Conservation (phyloP, 2,797 vertebrate species). For the Octomys mimax region DNA sequence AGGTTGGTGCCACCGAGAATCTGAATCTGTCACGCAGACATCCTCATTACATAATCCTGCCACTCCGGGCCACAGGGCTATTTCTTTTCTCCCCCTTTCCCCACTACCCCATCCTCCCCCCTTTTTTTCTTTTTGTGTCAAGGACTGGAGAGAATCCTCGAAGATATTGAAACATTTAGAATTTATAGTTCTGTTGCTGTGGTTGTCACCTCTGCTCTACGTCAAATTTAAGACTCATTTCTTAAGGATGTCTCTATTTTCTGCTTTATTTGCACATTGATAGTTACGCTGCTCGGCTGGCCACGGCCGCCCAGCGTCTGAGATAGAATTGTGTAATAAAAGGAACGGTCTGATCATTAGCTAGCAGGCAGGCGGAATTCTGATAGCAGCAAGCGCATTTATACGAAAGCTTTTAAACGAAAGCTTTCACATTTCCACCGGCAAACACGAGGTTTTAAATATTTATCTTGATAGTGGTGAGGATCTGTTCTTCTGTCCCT, state of each 20-base stretch:
- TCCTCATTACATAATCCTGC: slow-evolving; percentile 68
- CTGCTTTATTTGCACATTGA: slow-evolving; percentile 89
- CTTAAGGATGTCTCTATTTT: slow-evolving; percentile 90
- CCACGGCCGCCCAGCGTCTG: slow-evolving; percentile 70
- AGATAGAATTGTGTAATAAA: slow-evolving; percentile 70
- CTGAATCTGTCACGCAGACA: slow-evolving; percentile 73
- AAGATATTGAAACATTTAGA: slow-evolving; percentile 80
- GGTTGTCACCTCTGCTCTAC: slow-evolving; percentile 88
- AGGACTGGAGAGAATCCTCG: slow-evolving; percentile 81
- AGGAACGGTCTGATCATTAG: slow-evolving; percentile 69
- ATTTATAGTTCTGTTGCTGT: slow-evolving; percentile 80
- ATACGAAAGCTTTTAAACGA: not conserved
- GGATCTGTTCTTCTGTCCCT: not conserved
- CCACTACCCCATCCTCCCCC: too few relatives aligned
- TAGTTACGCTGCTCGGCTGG: slow-evolving; percentile 82
- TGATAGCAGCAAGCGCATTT: slow-evolving; percentile 59
- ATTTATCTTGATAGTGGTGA: slow-evolving; percentile 8
- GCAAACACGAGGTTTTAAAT: slow-evolving; percentile 41
- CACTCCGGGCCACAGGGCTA: not conserved
- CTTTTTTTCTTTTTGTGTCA: not conserved
- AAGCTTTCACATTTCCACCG: slow-evolving; percentile 18
- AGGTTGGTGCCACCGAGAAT: slow-evolving; percentile 58
- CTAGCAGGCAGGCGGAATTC: slow-evolving; percentile 59
- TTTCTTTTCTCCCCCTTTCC: not conserved
- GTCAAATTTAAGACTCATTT: slow-evolving; percentile 87